Percentiles rank a stretch among this genome's conserved stretches.
These are phyloP conservation scores for Asarcornis scutulata DNA, from an alignment of 2,113 vertebrate genomes.

Conservation along the genomic window DNA sequence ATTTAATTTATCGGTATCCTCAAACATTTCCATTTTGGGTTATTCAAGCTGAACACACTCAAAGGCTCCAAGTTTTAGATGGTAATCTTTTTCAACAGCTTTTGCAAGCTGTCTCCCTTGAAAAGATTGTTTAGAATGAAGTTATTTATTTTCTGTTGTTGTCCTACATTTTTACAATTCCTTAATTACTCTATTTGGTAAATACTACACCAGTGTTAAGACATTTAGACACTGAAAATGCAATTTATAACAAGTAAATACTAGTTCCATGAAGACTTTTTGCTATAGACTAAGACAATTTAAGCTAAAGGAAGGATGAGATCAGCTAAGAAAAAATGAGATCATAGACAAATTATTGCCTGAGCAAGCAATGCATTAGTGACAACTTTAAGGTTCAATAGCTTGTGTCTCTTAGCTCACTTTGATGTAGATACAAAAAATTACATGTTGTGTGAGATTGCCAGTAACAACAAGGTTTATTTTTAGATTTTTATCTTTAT, in stretches of 20 bases:
- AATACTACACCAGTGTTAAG: not conserved
- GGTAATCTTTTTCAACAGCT: not conserved
- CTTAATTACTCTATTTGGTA: not conserved
- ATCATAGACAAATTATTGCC: not conserved
- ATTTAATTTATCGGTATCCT: not conserved
- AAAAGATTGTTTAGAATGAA: not conserved
- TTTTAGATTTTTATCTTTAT: constrained; percentile 25
- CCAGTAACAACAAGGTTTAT: constrained; percentile 2
- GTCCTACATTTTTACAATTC: not conserved
- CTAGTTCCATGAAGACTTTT: not conserved
- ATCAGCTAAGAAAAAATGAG: not conserved
- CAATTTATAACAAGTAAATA: not conserved
- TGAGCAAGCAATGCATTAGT: not conserved
- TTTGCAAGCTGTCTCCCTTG: not conserved
- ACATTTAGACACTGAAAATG: not conserved
- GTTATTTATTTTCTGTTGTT: not conserved
- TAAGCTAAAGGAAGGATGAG: not conserved
- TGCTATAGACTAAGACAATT: not conserved
- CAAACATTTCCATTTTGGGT: not conserved
- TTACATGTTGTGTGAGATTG: not conserved
- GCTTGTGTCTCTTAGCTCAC: constrained; percentile 3
- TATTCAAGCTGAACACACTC: not conserved
- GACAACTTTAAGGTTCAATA: not conserved
- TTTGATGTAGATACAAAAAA: not conserved
- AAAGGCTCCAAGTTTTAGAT: not conserved